phyloP scores from a whole-genome alignment of 2,888 invertebrate species.

The Ypsolopha scabrella region DNA sequence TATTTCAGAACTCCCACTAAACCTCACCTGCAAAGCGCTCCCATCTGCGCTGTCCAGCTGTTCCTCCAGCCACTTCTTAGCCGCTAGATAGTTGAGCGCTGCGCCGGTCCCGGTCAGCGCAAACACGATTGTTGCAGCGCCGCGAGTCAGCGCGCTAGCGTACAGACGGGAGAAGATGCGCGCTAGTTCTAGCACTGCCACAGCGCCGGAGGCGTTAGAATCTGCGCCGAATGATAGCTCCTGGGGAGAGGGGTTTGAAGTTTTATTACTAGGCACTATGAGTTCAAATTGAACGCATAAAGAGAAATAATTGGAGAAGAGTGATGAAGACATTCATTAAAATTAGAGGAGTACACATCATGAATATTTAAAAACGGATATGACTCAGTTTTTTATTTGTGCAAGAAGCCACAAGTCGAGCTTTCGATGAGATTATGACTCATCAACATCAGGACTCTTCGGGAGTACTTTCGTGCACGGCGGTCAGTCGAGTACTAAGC shows the following conservation, averaged over 20 bases:
- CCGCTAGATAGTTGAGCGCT: constrained; percentile 91
- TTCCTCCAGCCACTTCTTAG: constrained; percentile 96
- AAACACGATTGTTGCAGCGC: constrained; percentile 86
- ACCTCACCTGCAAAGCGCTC: constrained; percentile 76
- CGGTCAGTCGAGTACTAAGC: too few species aligned
- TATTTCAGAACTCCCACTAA: not conserved
- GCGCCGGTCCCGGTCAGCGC: constrained; percentile 92
- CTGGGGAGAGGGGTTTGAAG: constrained; percentile 44
- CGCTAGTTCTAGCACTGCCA: constrained; percentile 87
- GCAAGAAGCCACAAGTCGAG: too few species aligned
- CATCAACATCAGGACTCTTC: too few species aligned
- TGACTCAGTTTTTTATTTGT: too few species aligned
- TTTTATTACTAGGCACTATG: not conserved
- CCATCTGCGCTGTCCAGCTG: constrained; percentile 84
- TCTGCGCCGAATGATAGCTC: constrained; percentile 91
- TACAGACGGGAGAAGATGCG: constrained; percentile 91
- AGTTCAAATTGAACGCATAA: too few species aligned
- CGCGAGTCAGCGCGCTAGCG: constrained; percentile 77
- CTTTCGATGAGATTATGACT: too few species aligned
- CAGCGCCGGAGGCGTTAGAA: constrained; percentile 92
- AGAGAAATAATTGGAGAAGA: too few species aligned
- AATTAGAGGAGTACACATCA: too few species aligned
- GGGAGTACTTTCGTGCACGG: too few species aligned
- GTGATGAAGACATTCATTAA: too few species aligned
- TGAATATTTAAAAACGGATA: too few species aligned